Base-by-base conservation (phyloP, 2,797 vertebrate species). In the Cuculus canorus region DNA sequence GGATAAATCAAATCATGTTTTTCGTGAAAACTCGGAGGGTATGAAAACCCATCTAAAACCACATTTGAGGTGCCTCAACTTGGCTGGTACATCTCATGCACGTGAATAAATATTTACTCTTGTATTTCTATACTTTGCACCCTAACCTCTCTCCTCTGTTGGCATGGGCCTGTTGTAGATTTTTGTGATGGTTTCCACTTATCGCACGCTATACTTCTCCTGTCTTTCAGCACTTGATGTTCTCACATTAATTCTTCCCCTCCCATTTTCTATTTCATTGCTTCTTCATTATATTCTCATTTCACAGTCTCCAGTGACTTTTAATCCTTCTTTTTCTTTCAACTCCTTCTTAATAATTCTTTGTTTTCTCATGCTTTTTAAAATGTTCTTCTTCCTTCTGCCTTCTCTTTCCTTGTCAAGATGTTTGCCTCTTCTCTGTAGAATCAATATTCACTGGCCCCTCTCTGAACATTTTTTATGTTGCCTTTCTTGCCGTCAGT, bases 51-150 rank as follows among this genome's bases (percentile, higher is more conserved):
- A 14, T 69, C 37, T n/a, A 53, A 65, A 88, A 41, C 35, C 5
- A 50, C 2, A 10, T 53, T 53, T 2, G 1, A 5, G 5, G 5
- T 61, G 10, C 5, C 17, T 7, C 11, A 32, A 0, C 54, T 60
- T 79, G 35, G 4, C 13, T 57, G 41, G 41, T 30, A 50, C 9
- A 33, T 2, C 10, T 88, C 35, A 35, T 66, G 32, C 9, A 33
- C 13, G 4, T n/a, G 23, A 63, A 41, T 37, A 30, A 65, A 33
- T 45, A 24, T 30, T 87, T 71, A 30, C 11, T 77, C 11, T 69
- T 66, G 13, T n/a, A 64, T 27, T 65, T 86, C 17, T 63, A 1
- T 17, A 8, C 11, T 80, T 70, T 43, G 22, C 27, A 21, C 59
- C 27, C 33, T 71, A 27, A 50, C 30, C 8, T 13, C 4, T 61